phyloP scores from a whole-genome alignment of 2,113 vertebrate genomes.

The Gopherus evgoodei region DNA sequence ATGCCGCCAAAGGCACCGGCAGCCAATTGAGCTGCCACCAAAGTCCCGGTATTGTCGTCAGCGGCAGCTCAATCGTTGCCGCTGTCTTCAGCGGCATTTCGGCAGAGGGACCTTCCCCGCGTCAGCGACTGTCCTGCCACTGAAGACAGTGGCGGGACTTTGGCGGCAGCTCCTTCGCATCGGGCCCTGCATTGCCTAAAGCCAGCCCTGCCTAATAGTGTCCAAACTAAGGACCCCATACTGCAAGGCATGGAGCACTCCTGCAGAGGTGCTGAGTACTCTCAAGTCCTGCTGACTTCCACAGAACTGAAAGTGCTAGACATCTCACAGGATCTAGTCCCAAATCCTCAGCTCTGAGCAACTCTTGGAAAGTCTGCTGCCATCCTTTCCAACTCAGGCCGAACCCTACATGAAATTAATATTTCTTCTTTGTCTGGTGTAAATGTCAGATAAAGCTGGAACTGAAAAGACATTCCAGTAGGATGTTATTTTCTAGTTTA shows the following conservation, averaged over 20 bases:
- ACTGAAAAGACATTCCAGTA: conserved; percentile 17
- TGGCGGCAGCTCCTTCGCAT: too few relatives aligned
- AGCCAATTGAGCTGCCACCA: too few relatives aligned
- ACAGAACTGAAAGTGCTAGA: neutral
- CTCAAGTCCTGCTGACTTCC: neutral
- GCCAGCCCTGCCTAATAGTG: neutral
- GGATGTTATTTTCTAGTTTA: conserved; percentile 50
- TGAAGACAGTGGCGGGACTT: too few relatives aligned
- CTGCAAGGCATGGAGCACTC: neutral
- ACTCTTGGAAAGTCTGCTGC: neutral
- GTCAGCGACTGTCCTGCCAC: too few relatives aligned
- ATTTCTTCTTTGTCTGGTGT: neutral
- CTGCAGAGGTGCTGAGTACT: neutral
- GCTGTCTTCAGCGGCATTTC: too few relatives aligned
- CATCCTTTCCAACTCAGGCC: neutral
- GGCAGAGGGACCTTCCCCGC: too few relatives aligned
- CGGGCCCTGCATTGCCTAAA: too few relatives aligned
- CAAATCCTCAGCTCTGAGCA: neutral
- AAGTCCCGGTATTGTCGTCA: too few relatives aligned
- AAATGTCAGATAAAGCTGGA: conserved; percentile 31
- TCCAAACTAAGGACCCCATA: neutral
- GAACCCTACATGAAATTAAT: rapidly evolving
- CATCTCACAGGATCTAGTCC: neutral
- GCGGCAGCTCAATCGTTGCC: too few relatives aligned
- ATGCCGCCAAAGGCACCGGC: too few relatives aligned